Conservation (phyloP, 2,888 invertebrate species). For the Onchidella celtica region DNA sequence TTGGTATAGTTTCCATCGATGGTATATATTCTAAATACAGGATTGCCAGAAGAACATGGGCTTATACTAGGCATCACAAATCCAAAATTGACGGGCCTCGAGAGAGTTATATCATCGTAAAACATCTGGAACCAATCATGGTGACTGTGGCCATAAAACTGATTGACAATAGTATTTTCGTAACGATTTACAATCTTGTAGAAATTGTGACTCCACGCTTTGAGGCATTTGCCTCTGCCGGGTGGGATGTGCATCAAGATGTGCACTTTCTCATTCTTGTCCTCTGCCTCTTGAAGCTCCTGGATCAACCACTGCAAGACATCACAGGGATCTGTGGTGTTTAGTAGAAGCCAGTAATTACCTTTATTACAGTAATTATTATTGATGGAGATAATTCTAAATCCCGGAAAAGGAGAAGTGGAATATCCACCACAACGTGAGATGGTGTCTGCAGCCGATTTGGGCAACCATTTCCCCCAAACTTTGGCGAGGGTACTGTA, state of each 20-base stretch:
- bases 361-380: conserved; percentile 93
- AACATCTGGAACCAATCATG: conserved; percentile 88
- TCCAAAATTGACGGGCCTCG: conserved; percentile 85
- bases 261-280: conserved; percentile 81
- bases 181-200: conserved; percentile 80
- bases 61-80: conserved; percentile 93
- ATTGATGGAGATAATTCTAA: conserved; percentile 89
- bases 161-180: conserved; percentile 78
- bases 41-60: conserved; percentile 88
- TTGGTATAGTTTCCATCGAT: conserved; percentile 89
- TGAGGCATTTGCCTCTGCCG: conserved; percentile 85
- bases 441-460: conserved; percentile 76
- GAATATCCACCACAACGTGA: conserved; percentile 89
- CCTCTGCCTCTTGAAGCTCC: conserved; percentile 87
- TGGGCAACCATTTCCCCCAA: conserved; percentile 85
- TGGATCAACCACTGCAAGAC: conserved; percentile 91
- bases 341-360: conserved; percentile 94
- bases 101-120: conserved; percentile 83
- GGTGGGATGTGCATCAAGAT: conserved; percentile 91
- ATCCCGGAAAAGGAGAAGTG: conserved; percentile 84
- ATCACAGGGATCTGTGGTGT: conserved; percentile 89
- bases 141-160: conserved; percentile 87
- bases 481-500: conserved; percentile 87
- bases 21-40: conserved; percentile 96
- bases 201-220: conserved; percentile 87